Conservation (phyloP, 1,140 invertebrate species). For the Ptiloglossa arizonensis region DNA sequence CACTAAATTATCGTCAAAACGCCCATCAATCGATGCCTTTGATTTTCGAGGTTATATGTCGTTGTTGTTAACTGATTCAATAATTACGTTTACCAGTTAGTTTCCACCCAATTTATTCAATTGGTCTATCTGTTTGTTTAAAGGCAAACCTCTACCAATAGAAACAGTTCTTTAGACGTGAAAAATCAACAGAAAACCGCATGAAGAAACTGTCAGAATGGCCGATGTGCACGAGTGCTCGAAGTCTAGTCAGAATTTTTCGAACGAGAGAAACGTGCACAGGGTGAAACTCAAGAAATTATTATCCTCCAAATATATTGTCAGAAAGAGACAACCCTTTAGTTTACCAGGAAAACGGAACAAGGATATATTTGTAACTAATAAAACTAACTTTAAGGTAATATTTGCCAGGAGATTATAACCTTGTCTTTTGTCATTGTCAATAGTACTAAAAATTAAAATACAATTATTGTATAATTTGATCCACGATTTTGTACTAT, state of each 20-base stretch:
- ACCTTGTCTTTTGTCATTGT: slow-evolving; percentile 54
- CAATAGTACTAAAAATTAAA: slow-evolving; percentile 3
- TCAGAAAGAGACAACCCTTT: slow-evolving; percentile 69
- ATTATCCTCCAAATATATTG: slow-evolving; percentile 38
- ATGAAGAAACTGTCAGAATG: slow-evolving; percentile 66
- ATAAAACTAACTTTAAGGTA: slow-evolving; percentile 84
- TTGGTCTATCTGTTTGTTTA: not conserved
- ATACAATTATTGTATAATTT: not conserved
- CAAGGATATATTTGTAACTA: slow-evolving; percentile 83
- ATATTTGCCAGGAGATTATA: slow-evolving; percentile 32
- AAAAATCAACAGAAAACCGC: slow-evolving; percentile 13
- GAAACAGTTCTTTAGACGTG: not conserved
- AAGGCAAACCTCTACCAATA: not conserved
- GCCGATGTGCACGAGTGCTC: slow-evolving; percentile 46
- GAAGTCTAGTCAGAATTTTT: slow-evolving; percentile 16
- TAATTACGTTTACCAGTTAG: not conserved
- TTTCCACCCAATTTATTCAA: not conserved
- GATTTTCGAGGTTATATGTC: slow-evolving; percentile 51
- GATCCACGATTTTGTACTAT: not conserved
- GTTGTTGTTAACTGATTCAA: slow-evolving; percentile 28
- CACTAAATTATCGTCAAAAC: slow-evolving; percentile 34
- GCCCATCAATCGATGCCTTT: slow-evolving; percentile 44
- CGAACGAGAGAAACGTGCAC: not conserved
- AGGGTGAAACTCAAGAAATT: slow-evolving; percentile 18
- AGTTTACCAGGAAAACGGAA: slow-evolving; percentile 54